Conservation (phyloP, 2,797 vertebrate species). For the Eulemur coronatus region DNA sequence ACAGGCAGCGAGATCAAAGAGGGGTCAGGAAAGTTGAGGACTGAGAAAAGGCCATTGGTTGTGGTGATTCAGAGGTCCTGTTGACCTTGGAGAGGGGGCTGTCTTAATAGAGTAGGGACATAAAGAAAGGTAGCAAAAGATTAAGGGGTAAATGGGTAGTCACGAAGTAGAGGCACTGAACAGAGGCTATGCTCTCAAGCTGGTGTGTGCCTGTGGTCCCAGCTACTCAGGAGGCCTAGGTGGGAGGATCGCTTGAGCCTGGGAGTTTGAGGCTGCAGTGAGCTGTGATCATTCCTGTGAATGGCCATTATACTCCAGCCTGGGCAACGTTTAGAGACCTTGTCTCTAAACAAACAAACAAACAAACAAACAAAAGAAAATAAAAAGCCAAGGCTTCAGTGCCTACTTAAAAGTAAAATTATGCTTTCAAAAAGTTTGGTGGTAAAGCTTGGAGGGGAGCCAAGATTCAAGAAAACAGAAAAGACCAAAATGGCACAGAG, state of each 20-base stretch:
- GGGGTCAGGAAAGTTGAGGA: not conserved
- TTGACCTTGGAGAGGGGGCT: not conserved
- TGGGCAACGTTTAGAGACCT: not conserved
- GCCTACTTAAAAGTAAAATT: not conserved
- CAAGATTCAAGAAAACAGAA: not conserved
- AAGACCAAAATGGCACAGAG: not conserved
- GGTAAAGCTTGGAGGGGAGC: not conserved
- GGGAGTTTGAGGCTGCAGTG: not conserved
- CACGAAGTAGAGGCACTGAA: not conserved
- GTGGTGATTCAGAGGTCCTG: not conserved
- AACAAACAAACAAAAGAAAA: not conserved
- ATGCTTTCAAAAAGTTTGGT: not conserved
- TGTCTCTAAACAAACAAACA: not conserved
- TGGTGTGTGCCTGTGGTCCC: not conserved
- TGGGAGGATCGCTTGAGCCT: not conserved
- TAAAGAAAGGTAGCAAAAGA: not conserved
- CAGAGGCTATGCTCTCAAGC: not conserved
- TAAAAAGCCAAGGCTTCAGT: not conserved
- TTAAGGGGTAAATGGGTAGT: not conserved
- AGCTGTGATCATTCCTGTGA: not conserved
- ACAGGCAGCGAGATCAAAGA: not conserved
- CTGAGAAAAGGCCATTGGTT: not conserved
- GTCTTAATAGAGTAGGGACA: not conserved
- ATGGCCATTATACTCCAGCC: not conserved
- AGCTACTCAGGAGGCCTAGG: not conserved